These are phyloP conservation scores for Temnopleurus reevesii DNA, from an alignment of 53 echinoderm and acorn worm species.

Conservation along the genomic window DNA sequence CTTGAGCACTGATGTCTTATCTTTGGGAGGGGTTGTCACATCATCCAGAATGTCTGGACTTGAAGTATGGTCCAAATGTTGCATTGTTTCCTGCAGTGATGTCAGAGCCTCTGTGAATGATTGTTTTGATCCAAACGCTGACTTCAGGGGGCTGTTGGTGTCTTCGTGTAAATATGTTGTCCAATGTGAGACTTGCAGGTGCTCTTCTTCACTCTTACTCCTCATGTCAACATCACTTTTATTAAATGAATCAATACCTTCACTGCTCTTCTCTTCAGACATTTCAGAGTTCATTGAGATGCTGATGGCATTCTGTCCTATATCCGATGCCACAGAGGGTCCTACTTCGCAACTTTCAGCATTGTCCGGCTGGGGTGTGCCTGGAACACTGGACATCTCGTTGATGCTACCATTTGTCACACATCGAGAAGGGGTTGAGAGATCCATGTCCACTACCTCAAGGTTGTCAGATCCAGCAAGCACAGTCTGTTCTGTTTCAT, in stretches of 20 bases:
- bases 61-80: not conserved
- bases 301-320: not conserved
- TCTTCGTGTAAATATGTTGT: slow-evolving; percentile 14
- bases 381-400: not conserved
- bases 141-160: slow-evolving; percentile 16
- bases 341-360: not conserved
- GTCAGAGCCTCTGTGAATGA: slow-evolving; percentile 13
- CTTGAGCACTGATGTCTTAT: not conserved
- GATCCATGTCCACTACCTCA: slow-evolving; percentile 32
- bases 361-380: not conserved
- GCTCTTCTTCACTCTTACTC: not conserved
- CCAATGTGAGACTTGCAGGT: not conserved
- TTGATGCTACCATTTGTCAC: not conserved
- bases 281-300: not conserved
- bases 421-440: not conserved
- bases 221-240: not conserved
- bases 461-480: not conserved
- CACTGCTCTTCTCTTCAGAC: not conserved
- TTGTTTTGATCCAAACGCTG: slow-evolving; percentile 33
- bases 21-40: not conserved
- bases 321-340: not conserved
- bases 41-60: too few species aligned
- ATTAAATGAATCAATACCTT: not conserved
- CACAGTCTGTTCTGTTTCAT: not conserved
- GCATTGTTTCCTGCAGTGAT: not conserved